These are phyloP conservation scores for Corythoichthys haematopterus DNA, from an alignment of 2,113 vertebrate genomes.

Conservation along the genomic window DNA sequence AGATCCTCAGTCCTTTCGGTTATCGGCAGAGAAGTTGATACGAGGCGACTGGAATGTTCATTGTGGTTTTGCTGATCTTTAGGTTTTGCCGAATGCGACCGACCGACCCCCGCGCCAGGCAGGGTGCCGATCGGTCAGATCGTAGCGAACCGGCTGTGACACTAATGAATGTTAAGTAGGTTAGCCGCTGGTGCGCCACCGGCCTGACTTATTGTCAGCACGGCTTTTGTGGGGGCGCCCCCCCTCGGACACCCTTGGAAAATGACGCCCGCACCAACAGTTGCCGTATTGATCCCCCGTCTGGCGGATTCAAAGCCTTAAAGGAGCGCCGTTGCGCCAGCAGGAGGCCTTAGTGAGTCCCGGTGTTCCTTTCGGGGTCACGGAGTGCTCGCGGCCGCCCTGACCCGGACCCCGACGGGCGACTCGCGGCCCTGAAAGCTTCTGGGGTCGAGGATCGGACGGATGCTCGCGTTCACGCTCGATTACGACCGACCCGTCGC, in stretches of 20 bases:
- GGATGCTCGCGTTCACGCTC: conserved; percentile 80
- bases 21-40: no score
- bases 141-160: conserved; percentile 65
- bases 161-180: conserved; percentile 76
- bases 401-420: conserved; percentile 72
- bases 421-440: conserved; percentile 64
- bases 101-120: neutral
- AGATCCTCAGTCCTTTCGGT: no score
- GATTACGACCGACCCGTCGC: conserved; percentile 79
- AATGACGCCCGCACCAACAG: conserved; percentile 77
- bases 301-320: conserved; percentile 91
- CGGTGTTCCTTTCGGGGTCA: conserved; percentile 87
- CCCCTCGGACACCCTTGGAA: conserved; percentile 79
- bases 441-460: conserved; percentile 76
- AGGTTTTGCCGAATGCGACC: neutral
- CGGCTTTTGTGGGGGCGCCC: conserved; percentile 71
- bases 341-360: conserved; percentile 78
- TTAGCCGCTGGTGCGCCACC: conserved; percentile 60
- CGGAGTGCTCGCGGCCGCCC: conserved; percentile 81
- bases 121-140: conserved; percentile 15
- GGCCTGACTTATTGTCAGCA: conserved; percentile 74
- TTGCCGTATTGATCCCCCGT: conserved; percentile 89
- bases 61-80: neutral
- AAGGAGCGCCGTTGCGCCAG: conserved; percentile 77
- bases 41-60: neutral